phyloP scores from a whole-genome alignment of 2,113 vertebrate genomes.

The Rhinoptilus africanus region DNA sequence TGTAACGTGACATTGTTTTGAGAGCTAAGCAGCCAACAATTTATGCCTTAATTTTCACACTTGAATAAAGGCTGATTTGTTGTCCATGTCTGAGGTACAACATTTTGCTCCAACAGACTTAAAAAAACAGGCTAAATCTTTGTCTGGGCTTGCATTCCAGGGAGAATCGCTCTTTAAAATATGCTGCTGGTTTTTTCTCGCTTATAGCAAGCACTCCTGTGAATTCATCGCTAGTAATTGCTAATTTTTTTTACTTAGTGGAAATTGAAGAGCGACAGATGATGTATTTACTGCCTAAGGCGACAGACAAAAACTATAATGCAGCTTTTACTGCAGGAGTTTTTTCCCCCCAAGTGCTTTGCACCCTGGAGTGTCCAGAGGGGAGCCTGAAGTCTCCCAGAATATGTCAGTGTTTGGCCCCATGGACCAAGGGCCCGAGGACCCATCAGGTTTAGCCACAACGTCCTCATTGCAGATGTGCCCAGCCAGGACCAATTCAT shows the following conservation, averaged over 20 bases:
- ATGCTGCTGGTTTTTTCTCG: neutral
- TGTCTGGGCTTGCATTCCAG: neutral
- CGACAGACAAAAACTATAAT: neutral
- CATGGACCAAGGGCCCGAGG: neutral
- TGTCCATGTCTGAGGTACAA: neutral
- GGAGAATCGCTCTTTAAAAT: neutral
- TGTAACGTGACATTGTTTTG: slow-evolving; percentile 23
- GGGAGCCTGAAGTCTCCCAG: neutral
- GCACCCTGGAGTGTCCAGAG: neutral
- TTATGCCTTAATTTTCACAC: slow-evolving; percentile 51
- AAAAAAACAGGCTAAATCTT: neutral
- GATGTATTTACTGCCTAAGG: neutral
- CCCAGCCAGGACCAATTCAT: neutral
- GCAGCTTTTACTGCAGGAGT: neutral
- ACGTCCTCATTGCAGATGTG: rapidly evolving
- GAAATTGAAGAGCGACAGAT: neutral
- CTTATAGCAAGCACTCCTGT: neutral
- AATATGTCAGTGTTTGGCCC: neutral
- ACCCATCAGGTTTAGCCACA: neutral
- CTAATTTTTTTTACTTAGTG: neutral
- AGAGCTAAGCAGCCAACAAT: slow-evolving; percentile 25
- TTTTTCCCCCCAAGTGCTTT: neutral
- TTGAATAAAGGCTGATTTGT: slow-evolving; percentile 55
- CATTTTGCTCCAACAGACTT: neutral
- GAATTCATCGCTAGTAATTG: neutral